Evolutionary conservation across 2,888 invertebrate species (phyloP), one percentile per base, ranked within the genome.

Genomic region (Tetragnatha montana): DNA sequence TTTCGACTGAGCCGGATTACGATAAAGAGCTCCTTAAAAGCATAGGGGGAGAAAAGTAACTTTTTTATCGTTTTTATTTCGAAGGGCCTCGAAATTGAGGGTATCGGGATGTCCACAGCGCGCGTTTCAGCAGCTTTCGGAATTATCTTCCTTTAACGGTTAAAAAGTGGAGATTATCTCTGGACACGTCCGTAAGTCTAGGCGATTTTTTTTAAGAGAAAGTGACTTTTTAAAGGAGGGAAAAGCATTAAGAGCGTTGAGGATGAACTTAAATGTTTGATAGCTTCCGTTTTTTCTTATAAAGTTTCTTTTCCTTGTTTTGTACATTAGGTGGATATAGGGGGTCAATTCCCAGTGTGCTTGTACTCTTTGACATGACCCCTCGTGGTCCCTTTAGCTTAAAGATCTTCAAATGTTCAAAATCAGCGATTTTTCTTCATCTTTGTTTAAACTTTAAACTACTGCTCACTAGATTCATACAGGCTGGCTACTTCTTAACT

Each of bases 11-110:
- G 35, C 71, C 71, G 49, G 81, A 81, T 81, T 51, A 83, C 74
- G 74, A 82, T 60, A 74, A 82, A 81, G 74, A 68, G 35, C 70
- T 82, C 22, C 51, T 75, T 83, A 60, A 83, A 74, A 83, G 82
- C 82, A 17, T 1, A 10, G 12, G 10, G 12, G 60, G 60, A 50
- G 51, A 51, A 14, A 73, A 69, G 71, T 21, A 12, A 51, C 71
- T 71, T 51, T 17, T 74, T 50, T n/a, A 35, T 74, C 14, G 14
- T 19, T 75, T 78, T 60, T 51, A 22, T 71, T 82, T 78, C 10
- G 14, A 22, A 78, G 10, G 17, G 12, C 60, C 14, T 19, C 70
- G 4, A 78, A 78, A 85, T 85, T 71, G 85, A 51, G 51, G 85
- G 35, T 35, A 85, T 85, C 85, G 78, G 22, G 19, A 50, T 35